Conservation (phyloP, 2,113 vertebrate genomes). For the Cryptotis parvus region DNA sequence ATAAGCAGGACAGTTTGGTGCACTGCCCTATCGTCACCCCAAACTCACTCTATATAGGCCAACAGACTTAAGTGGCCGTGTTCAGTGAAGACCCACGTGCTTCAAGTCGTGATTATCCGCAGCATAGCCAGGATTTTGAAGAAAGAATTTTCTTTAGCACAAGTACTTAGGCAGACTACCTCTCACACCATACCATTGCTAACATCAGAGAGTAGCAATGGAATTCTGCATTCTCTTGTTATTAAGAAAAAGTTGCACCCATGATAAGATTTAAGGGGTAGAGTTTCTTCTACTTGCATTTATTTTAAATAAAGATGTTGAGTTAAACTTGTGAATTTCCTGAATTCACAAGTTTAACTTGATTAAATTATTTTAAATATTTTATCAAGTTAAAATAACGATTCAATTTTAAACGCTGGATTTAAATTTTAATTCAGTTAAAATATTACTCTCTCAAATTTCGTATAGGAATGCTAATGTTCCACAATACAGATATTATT, state of each 20-base stretch:
- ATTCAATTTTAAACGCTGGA: too few species aligned
- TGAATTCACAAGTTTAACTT: not conserved
- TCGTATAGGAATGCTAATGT: not conserved
- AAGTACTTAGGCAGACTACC: not conserved
- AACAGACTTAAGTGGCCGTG: not conserved
- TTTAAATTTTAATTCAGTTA: too few species aligned
- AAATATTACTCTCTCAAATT: not conserved
- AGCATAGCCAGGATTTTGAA: not conserved
- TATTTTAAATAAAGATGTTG: not conserved
- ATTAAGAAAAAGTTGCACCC: not conserved
- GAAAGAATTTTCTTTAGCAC: not conserved
- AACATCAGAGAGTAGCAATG: not conserved
- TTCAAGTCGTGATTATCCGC: slow-evolving; percentile 8
- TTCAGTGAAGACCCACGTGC: not conserved
- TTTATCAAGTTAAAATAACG: too few species aligned
- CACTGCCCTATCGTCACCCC: not conserved
- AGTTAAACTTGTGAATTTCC: slow-evolving; percentile 32
- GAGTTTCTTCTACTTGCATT: not conserved
- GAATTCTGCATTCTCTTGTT: not conserved
- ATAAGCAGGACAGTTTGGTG: not conserved
- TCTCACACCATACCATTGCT: not conserved
- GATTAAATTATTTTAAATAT: too few species aligned
- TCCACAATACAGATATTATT: not conserved
- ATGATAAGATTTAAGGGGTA: not conserved
- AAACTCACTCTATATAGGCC: not conserved